Base-by-base conservation (phyloP, 2,797 vertebrate species). In the Characodon lateralis region DNA sequence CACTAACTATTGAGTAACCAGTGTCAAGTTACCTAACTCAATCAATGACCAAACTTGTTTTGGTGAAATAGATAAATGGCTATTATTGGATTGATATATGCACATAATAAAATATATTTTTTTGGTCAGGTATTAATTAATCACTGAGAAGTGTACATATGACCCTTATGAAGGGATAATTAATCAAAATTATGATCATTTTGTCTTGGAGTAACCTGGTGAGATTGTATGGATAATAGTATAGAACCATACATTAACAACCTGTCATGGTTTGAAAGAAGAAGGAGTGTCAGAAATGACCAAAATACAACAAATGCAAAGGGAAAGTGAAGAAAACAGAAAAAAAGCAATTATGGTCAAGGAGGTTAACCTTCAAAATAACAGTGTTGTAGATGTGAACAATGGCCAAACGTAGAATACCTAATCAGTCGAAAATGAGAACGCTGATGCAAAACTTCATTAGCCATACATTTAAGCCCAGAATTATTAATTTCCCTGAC, bases 1-100 rank as follows among this genome's bases (percentile, higher is more conserved):
- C 55, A 18, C 56, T 59, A 26, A 46, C 51, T n/a, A 3, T 28
- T 79, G 68, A 78, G 56, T n/a, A 53, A 56, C 48, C 24, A 56
- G 5, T 22, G 39, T 72, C 51, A 39, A 24, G 28, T 48, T 12
- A 31, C 72, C 43, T 28, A n/a, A 9, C 61, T 9, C 50, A 66
- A 8, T 48, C 68, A 16, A 24, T 58, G 51, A 76, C 20, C 35
- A 51, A 63, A 73, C 3, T 56, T 31, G 26, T 76, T 71, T 65
- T n/a, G 14, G 39, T 26, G 56, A 61, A 71, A 71, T 41, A 5
- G 16, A 2, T 41, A 43, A 24, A 55, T 39, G 35, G 20, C 22
- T 31, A 24, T 14, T 1, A 55, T 28, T 1, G 0, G 3, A 73
- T 41, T 13, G 18, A 59, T 14, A 56, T 39, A 6, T 22, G 20